These are phyloP conservation scores for Rousettus leschenaultii DNA, from an alignment of 2,113 vertebrate species.

Conservation along the genomic window DNA sequence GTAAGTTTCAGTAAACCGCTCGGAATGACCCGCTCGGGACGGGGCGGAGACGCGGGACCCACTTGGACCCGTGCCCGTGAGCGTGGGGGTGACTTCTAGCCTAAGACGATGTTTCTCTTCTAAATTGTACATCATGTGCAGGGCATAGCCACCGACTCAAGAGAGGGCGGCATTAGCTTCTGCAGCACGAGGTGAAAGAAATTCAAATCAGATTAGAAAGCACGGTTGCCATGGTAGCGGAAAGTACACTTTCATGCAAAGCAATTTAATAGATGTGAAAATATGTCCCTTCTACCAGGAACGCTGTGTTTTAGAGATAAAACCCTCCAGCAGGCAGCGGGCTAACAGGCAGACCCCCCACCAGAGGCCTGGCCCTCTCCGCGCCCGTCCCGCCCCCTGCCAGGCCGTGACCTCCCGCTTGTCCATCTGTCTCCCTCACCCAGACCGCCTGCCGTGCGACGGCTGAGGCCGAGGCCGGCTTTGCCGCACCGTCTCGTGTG, in stretches of 20 bases:
- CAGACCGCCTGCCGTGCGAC: too few species aligned
- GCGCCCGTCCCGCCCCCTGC: too few species aligned
- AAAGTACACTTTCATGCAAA: constrained; percentile 79
- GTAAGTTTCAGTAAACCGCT: fast-evolving
- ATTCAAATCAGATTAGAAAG: constrained; percentile 77
- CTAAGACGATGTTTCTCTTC: neutral
- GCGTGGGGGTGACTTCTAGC: neutral
- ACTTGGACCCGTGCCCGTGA: fast-evolving
- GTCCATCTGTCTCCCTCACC: too few species aligned
- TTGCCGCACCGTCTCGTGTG: neutral
- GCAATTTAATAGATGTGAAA: constrained; percentile 73
- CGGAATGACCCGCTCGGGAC: fast-evolving
- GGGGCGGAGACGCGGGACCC: fast-evolving
- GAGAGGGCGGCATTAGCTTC: constrained; percentile 66
- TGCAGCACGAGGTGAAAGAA: constrained; percentile 61
- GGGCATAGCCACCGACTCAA: constrained; percentile 49
- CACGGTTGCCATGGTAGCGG: constrained; percentile 77
- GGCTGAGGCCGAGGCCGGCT: too few species aligned
- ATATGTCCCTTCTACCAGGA: constrained; percentile 66
- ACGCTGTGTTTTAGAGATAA: constrained; percentile 63
- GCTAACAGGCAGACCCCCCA: constrained; percentile 14
- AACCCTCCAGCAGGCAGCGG: constrained; percentile 52
- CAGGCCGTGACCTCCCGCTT: too few species aligned
- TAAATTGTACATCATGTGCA: neutral
- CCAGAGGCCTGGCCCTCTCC: neutral